Evolutionary conservation across 2,888 invertebrate genomes (phyloP).

Genomic region (Cantharis lateralis): DNA sequence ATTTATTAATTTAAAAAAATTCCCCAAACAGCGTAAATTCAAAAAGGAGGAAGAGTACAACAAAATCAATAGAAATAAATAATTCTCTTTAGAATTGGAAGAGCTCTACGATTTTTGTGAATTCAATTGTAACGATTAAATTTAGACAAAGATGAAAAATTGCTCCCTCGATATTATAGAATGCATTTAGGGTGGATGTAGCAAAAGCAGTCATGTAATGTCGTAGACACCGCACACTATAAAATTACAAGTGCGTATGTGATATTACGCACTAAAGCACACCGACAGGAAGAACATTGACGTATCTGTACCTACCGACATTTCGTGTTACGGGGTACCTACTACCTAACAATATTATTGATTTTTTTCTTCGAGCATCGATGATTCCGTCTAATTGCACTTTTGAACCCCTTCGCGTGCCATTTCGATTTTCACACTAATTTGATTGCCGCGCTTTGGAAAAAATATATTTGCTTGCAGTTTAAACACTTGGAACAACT

Average conservation of each 20-base stretch:
- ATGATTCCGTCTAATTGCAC: background rate
- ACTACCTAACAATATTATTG: background rate
- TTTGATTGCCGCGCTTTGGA: background rate
- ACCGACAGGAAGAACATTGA: background rate
- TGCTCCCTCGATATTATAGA: constrained; percentile 14
- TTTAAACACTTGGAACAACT: too few species aligned
- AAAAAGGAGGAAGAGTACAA: too few species aligned
- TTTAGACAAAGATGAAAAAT: constrained; percentile 5
- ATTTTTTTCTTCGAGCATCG: background rate
- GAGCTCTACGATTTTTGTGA: background rate
- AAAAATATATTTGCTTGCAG: background rate
- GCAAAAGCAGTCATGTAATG: constrained; percentile 7
- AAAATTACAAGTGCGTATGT: constrained; percentile 13
- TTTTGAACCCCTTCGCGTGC: background rate
- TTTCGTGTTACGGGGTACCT: background rate
- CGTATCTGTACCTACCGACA: background rate
- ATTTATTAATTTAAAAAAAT: too few species aligned
- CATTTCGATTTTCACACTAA: background rate
- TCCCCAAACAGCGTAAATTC: too few species aligned
- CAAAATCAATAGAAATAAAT: too few species aligned
- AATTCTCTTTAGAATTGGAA: too few species aligned
- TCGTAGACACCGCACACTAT: background rate
- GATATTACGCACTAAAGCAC: constrained; percentile 3
- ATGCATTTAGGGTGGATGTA: constrained; percentile 11
- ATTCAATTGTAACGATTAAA: constrained; percentile 1